A percentile compares a stretch with the other conserved stretches of the same genome.
Evolutionary conservation across 2,797 vertebrate species (phyloP).

Genomic region (Australoheros facetus): DNA sequence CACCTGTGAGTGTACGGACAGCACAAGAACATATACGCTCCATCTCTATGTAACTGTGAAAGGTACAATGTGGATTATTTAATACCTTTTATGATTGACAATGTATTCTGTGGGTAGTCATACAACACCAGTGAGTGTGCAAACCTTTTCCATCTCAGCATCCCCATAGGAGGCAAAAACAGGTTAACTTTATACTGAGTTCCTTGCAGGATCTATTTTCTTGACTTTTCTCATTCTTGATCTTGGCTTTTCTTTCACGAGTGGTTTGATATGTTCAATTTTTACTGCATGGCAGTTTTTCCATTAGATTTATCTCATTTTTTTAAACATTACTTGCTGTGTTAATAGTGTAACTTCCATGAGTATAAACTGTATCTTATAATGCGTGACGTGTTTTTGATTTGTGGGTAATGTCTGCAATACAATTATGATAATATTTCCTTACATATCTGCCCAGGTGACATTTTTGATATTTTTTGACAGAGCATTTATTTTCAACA

Average conservation of each 20-base stretch:
- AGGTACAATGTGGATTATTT: not conserved
- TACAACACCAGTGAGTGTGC: conserved; percentile 23
- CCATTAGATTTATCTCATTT: no score
- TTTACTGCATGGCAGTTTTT: no score
- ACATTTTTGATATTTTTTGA: no score
- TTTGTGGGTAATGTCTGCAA: no score
- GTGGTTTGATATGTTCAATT: no score
- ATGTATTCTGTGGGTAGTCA: not conserved
- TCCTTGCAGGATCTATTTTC: not conserved
- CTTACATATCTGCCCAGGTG: no score
- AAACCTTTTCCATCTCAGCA: not conserved
- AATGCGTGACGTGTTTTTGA: no score
- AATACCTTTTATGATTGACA: rapidly evolving
- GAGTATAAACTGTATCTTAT: no score
- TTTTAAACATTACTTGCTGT: no score
- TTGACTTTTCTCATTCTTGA: not conserved
- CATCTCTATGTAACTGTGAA: conserved; percentile 21
- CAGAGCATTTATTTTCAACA: not conserved
- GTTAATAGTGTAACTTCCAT: no score
- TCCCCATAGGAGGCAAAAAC: conserved; percentile 32
- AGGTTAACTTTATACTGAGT: not conserved
- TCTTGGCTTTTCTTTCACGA: rapidly evolving
- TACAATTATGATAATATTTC: no score
- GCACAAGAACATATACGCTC: rapidly evolving
- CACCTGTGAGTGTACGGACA: conserved; percentile 14